Percentiles rank a stretch among this genome's conserved stretches.
Conservation (phyloP, 2,797 vertebrate genomes). For the Parauchenoglanis ngamensis region DNA sequence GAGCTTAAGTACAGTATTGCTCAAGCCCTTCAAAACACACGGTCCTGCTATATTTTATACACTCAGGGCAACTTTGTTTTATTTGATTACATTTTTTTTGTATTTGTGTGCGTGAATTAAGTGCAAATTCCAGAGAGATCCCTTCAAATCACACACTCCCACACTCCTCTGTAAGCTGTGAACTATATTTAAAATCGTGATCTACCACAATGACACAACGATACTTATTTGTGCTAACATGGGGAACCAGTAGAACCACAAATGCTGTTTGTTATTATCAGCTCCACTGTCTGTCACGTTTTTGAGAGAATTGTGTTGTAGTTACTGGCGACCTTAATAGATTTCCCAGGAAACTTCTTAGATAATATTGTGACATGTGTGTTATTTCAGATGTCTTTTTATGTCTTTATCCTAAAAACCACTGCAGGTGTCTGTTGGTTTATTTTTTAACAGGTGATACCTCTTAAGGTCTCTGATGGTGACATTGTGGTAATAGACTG, state of each 20-base stretch:
- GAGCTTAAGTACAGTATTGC: background rate
- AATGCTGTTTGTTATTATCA: background rate
- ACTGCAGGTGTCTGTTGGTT: background rate
- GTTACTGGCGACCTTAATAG: background rate
- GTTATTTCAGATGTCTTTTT: background rate
- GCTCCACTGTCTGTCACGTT: background rate
- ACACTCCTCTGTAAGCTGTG: constrained; percentile 5
- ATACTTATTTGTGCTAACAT: background rate
- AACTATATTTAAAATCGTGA: constrained; percentile 13
- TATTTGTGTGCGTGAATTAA: background rate
- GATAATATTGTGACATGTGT: background rate
- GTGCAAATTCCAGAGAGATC: constrained; percentile 1
- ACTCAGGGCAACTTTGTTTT: background rate
- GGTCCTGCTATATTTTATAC: background rate
- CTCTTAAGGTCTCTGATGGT: background rate
- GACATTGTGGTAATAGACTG: background rate
- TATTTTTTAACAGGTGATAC: background rate
- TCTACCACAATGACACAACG: background rate
- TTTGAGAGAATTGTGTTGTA: background rate
- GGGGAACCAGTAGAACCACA: background rate
- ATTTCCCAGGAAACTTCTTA: background rate
- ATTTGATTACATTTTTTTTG: background rate
- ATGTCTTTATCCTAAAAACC: background rate
- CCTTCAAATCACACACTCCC: constrained; percentile 1
- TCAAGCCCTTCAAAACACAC: background rate